Conservation (phyloP, 2,888 invertebrate species). For the Horisme vitalbata region DNA sequence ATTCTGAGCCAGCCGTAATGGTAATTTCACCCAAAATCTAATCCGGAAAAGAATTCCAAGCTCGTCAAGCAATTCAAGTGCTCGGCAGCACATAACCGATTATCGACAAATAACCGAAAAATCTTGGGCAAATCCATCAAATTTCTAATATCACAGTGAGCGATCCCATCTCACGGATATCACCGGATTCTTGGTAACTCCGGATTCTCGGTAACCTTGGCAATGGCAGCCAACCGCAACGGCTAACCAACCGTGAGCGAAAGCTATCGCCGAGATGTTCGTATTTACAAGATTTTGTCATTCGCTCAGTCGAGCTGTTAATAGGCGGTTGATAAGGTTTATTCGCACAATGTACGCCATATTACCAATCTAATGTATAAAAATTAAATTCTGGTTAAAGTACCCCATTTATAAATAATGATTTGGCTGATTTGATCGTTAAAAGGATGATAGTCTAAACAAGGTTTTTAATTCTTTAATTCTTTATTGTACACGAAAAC, state of each 20-base stretch:
- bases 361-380: no score
- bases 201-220: slow-evolving; percentile 19
- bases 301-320: neutral
- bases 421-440: no score
- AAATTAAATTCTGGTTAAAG: no score
- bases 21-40: neutral
- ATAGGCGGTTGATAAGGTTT: no score
- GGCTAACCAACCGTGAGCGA: slow-evolving; percentile 22
- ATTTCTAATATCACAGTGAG: slow-evolving; percentile 24
- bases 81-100: slow-evolving; percentile 7
- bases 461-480: no score
- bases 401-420: no score
- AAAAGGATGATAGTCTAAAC: no score
- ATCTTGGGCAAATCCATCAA: slow-evolving; percentile 21
- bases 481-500: no score
- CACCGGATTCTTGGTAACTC: neutral
- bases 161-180: slow-evolving; percentile 20
- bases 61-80: slow-evolving; percentile 3
- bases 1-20: no score
- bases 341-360: no score
- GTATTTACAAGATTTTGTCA: slow-evolving; percentile 20
- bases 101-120: slow-evolving; percentile 19
- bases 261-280: slow-evolving; percentile 5
- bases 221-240: slow-evolving; percentile 14
- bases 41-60: no score